A percentile compares a stretch with the other conserved stretches of the same genome.
These are phyloP conservation scores for Nothoprocta perdicaria DNA, from an alignment of 2,113 vertebrate genomes.

Conservation along the genomic window DNA sequence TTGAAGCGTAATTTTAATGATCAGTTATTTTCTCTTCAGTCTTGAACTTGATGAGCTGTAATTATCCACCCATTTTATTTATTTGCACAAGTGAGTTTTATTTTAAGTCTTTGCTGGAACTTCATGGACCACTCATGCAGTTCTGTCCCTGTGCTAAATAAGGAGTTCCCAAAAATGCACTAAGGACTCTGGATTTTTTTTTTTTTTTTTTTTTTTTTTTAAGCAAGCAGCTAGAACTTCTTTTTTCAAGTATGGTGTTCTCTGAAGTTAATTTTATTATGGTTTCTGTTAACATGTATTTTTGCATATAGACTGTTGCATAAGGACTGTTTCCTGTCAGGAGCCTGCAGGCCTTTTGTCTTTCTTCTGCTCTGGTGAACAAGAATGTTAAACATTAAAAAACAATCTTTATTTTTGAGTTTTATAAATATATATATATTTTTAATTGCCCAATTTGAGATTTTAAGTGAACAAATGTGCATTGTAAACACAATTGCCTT, in stretches of 20 bases:
- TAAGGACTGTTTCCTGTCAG: neutral
- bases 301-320: neutral
- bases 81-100: slow-evolving; percentile 34
- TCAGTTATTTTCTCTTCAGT: neutral
- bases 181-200: neutral
- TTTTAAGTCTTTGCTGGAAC: neutral
- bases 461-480: neutral
- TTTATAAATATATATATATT: slow-evolving; percentile 9
- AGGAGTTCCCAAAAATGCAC: neutral
- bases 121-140: neutral
- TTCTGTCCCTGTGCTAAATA: neutral
- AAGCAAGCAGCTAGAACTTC: neutral
- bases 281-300: neutral
- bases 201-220: neutral
- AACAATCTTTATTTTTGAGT: slow-evolving; percentile 58
- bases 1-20: slow-evolving; percentile 2
- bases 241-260: neutral
- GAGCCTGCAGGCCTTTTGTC: neutral
- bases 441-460: neutral
- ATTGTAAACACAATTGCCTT: slow-evolving; percentile 50
- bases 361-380: neutral
- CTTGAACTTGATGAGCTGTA: neutral
- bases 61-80: slow-evolving; percentile 10
- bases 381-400: slow-evolving; percentile 33
- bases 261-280: neutral